Percentiles rank a stretch among this genome's conserved stretches.
Conservation (phyloP, 1,140 invertebrate genomes). For the Protaetia brevitarsis region DNA sequence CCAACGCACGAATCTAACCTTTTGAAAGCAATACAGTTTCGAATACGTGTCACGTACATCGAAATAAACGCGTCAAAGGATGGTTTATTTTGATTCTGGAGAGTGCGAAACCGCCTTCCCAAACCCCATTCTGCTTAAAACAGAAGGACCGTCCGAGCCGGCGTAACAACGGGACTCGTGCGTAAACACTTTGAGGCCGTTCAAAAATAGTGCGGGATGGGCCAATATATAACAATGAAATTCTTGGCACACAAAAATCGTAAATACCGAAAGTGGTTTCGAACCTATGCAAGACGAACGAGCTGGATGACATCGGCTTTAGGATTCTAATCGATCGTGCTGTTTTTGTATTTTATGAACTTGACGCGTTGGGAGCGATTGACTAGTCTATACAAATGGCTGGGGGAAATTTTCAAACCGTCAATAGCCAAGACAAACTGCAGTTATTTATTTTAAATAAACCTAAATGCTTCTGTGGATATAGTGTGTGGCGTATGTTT, state of each 20-base stretch:
- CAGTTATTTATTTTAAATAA: too few species aligned
- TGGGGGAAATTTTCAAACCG: too few species aligned
- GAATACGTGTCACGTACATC: neutral
- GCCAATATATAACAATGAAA: conserved; percentile 9
- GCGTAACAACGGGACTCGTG: neutral
- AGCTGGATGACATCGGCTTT: too few species aligned
- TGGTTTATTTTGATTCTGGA: neutral
- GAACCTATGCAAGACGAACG: neutral
- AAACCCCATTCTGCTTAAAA: neutral
- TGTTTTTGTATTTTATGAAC: neutral
- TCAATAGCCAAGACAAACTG: too few species aligned
- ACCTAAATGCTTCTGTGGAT: too few species aligned
- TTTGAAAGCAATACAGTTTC: too few species aligned
- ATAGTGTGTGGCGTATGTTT: too few species aligned
- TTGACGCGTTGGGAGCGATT: too few species aligned
- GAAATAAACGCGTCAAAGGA: neutral
- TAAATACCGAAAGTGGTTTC: conserved; percentile 10
- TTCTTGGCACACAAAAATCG: conserved; percentile 14
- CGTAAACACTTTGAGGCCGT: neutral
- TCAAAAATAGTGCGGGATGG: conserved; percentile 1
- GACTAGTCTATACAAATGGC: too few species aligned
- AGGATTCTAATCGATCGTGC: neutral
- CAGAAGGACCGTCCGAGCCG: too few species aligned
- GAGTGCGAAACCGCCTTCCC: neutral
- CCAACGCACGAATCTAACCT: neutral